Conservation (phyloP, 2,888 invertebrate species). For the Dryobotodes eremita region DNA sequence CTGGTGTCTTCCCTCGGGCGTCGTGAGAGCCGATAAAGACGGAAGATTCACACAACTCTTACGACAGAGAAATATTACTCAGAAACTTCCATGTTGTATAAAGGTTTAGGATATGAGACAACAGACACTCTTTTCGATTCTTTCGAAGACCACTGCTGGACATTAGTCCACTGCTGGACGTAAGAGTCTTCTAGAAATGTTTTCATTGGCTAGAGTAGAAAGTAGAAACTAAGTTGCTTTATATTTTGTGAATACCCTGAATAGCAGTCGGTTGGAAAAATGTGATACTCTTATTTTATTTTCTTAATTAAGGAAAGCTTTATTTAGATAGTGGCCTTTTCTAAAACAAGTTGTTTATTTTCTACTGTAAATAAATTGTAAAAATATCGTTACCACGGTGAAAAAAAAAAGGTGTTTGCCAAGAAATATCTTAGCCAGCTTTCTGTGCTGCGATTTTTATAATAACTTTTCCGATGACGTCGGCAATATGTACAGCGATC, state of each 20-base stretch:
- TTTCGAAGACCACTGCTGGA: neutral
- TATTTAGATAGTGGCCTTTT: neutral
- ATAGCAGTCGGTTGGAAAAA: neutral
- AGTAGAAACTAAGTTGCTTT: neutral
- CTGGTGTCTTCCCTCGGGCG: constrained; percentile 36
- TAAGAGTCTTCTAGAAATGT: neutral
- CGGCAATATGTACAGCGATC: constrained; percentile 14
- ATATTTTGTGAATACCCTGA: neutral
- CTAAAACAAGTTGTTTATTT: constrained; percentile 15
- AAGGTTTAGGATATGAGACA: neutral
- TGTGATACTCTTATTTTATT: neutral
- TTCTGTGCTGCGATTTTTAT: constrained; percentile 40
- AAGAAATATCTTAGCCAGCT: constrained; percentile 10
- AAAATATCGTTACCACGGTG: constrained; percentile 17
- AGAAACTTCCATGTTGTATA: neutral
- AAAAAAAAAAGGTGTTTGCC: constrained; percentile 7
- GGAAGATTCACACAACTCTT: constrained; percentile 11
- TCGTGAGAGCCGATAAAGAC: constrained; percentile 28
- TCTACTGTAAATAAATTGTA: constrained; percentile 17
- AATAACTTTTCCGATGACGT: constrained; percentile 41
- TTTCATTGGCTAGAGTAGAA: neutral
- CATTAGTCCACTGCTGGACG: neutral
- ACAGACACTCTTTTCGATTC: neutral
- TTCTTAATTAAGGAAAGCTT: neutral
- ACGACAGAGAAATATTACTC: constrained; percentile 21